Conservation (phyloP, 2,888 invertebrate genomes). For the Neuroscelio doddi region DNA sequence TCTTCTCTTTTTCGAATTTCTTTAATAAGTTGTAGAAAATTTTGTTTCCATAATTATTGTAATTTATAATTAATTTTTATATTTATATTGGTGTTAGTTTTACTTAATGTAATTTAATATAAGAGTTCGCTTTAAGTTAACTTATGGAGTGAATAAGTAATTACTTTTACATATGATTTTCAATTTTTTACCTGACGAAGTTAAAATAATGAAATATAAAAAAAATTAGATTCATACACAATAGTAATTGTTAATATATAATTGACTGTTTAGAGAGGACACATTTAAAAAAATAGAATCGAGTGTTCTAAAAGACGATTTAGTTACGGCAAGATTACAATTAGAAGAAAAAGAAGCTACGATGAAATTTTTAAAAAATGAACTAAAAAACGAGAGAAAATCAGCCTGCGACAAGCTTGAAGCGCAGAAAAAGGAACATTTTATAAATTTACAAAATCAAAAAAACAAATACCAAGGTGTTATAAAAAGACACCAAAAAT, state of each 20-base stretch:
- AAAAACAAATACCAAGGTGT: constrained; percentile 83
- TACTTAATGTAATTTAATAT: no score
- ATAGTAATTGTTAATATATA: neutral
- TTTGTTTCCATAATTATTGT: no score
- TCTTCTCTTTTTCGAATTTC: no score
- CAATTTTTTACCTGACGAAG: no score
- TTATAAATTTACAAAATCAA: constrained; percentile 74
- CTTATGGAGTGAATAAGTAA: no score
- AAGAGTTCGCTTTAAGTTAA: no score
- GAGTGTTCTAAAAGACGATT: constrained; percentile 55
- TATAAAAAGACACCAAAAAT: constrained; percentile 85
- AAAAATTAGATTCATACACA: neutral
- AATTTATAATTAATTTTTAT: no score
- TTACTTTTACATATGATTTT: no score
- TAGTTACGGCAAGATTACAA: constrained; percentile 56
- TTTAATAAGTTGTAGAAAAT: no score
- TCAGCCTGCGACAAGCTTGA: constrained; percentile 70
- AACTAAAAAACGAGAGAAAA: constrained; percentile 68
- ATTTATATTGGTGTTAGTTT: no score
- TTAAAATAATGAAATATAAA: no score
- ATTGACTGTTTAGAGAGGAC: constrained; percentile 17
- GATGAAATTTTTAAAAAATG: constrained; percentile 60
- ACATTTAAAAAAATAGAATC: constrained; percentile 25
- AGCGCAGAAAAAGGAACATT: constrained; percentile 69
- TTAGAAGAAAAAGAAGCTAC: constrained; percentile 63